A percentile compares a stretch with the other conserved stretches of the same genome.
These are phyloP conservation scores for Cheirogaleus major DNA, from an alignment of 2,797 vertebrate genomes.

Conservation along the genomic window DNA sequence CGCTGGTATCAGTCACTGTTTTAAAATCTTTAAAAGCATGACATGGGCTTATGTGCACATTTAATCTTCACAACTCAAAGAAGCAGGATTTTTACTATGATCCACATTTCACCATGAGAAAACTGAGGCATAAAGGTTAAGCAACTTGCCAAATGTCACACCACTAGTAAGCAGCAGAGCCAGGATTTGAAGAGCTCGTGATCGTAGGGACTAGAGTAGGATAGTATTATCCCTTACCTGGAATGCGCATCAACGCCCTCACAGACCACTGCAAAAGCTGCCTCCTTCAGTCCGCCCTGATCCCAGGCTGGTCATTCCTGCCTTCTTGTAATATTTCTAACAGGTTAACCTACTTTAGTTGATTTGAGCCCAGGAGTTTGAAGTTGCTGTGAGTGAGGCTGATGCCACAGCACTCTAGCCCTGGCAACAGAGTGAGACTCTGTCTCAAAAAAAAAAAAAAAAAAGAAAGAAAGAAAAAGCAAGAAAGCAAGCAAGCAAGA, in stretches of 20 bases:
- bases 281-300: not conserved
- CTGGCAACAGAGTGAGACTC: no score
- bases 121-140: not conserved
- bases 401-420: no score
- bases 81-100: not conserved
- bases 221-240: not conserved
- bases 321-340: not conserved
- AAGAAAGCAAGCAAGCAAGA: no score
- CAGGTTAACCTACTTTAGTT: not conserved
- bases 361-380: not conserved
- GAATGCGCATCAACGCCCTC: not conserved
- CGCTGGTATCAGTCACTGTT: not conserved
- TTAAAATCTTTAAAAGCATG: not conserved
- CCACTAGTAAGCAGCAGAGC: constrained; percentile 55
- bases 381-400: no score
- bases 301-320: not conserved
- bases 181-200: constrained; percentile 20
- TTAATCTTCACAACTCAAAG: not conserved
- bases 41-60: not conserved
- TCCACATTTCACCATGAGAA: not conserved
- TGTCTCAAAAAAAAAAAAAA: no score
- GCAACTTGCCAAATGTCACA: not conserved
- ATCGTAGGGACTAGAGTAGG: not conserved
- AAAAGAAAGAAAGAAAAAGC: no score
- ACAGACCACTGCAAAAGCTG: not conserved